Conservation (phyloP, 2,888 invertebrate genomes). For the Serrognathus titanus region DNA sequence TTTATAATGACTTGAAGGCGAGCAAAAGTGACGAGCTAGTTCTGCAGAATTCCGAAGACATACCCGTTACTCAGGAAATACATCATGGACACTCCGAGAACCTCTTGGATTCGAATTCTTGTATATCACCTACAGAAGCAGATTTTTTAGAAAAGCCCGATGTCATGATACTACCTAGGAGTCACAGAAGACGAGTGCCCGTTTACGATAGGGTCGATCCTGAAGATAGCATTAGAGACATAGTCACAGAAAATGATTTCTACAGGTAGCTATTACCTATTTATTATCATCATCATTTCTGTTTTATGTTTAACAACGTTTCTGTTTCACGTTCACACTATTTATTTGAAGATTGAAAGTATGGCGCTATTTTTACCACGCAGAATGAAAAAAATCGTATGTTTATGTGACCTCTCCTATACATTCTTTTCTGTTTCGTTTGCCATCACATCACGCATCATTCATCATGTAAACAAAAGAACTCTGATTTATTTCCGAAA, state of each 20-base stretch:
- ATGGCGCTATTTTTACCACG: too few relatives aligned
- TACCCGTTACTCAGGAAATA: slow-evolving; percentile 45
- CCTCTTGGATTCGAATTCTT: slow-evolving; percentile 40
- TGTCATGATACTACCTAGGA: slow-evolving; percentile 32
- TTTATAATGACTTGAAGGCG: slow-evolving; percentile 50
- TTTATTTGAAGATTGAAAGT: too few relatives aligned
- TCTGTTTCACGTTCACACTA: too few relatives aligned
- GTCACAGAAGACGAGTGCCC: slow-evolving; percentile 38
- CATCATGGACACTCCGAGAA: slow-evolving; percentile 51
- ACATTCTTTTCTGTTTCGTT: too few relatives aligned
- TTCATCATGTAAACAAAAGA: too few relatives aligned
- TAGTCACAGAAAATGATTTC: slow-evolving; percentile 61
- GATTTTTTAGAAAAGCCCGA: slow-evolving; percentile 43
- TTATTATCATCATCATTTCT: background rate
- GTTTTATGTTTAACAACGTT: background rate
- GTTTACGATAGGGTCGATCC: slow-evolving; percentile 57
- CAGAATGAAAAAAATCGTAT: too few relatives aligned
- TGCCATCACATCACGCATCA: too few relatives aligned
- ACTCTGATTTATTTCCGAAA: too few relatives aligned
- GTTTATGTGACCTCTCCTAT: too few relatives aligned
- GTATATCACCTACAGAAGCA: slow-evolving; percentile 40
- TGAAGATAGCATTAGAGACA: slow-evolving; percentile 61
- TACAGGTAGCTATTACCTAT: slow-evolving; percentile 50
- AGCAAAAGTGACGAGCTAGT: slow-evolving; percentile 55
- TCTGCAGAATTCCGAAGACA: slow-evolving; percentile 49